Evolutionary conservation across 1,140 invertebrate species (phyloP).

Genomic region (Heterodera schachtii): DNA sequence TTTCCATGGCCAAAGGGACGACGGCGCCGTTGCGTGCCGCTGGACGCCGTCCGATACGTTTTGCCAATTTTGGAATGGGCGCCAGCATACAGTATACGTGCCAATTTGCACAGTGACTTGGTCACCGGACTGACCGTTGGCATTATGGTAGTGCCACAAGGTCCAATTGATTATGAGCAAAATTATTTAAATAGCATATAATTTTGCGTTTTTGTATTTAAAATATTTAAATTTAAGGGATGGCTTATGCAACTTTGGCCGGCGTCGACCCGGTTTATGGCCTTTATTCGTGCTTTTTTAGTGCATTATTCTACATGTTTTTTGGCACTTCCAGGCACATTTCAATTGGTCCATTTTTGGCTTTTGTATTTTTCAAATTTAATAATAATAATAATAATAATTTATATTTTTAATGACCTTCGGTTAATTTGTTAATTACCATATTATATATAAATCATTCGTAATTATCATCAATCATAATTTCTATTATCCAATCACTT

Average conservation of each 20-base stretch:
- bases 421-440: no score
- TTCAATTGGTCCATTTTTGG: conserved; percentile 65
- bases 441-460: no score
- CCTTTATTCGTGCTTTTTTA: conserved; percentile 69
- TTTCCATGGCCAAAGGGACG: background rate
- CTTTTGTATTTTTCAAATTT: conserved; percentile 4
- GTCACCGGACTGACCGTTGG: conserved; percentile 5
- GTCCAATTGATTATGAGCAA: background rate
- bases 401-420: no score
- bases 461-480: no score
- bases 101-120: conserved; percentile 10
- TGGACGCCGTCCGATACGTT: background rate
- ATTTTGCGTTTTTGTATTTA: background rate
- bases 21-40: background rate
- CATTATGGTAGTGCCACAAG: conserved; percentile 11
- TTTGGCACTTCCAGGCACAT: conserved; percentile 68
- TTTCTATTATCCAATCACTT: no score
- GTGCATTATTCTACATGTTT: conserved; percentile 68
- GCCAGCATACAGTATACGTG: background rate
- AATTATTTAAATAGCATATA: background rate
- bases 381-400: background rate
- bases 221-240: conserved; percentile 50
- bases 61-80: conserved; percentile 3
- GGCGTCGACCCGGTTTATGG: conserved; percentile 67
- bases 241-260: conserved; percentile 68